Evolutionary conservation across 64 coral and sea anemone species (phyloP), one percentile per base, ranked within the genome.

Genomic region (Dendrophyllia cribrosa): DNA sequence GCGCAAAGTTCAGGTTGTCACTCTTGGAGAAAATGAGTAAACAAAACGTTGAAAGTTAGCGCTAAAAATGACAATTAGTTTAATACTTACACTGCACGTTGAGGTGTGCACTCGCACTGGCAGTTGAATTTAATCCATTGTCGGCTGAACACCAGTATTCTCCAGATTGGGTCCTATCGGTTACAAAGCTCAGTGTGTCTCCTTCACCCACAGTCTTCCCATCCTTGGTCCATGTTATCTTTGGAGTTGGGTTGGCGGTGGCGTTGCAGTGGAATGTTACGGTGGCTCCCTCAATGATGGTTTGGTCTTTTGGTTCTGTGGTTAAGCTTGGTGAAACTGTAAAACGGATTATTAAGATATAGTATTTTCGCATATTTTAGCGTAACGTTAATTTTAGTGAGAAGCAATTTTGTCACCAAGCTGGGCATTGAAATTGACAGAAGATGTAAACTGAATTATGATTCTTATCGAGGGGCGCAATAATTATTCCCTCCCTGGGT

Each of bases 291-390:
- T 72, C 69, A 12, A 56, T 58, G 21, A 92, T 61, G 16, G 69
- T 49, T 47, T 84, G 44, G 52, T 76, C 46, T 15, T 13, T 17
- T 4, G 51, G 25, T 10, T 17, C 12, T 53, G 80, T 53, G 16
- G 6, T 45, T 4, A 84, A 43, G 11, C 0, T 16, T 34, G 90
- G 80, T 10, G 46, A 22, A 84, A 86, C 90, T 92, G 20, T 12
- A 65, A 20, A 47, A 66, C n/a, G 12, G 8, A 22, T 17, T 43
- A 70, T 0, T 17, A 5, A 24, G 7, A 7, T 9, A 43, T 66
- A 7, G 13, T 34, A 34, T 34, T n/a, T n/a, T n/a, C n/a, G n/a
- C 5, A 10, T 56, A 6, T 56, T 58, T 58, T 58, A 13, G 13
- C 55, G 0, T 58, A 9, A 66, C 34, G 20, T 66, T 66, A 21